These are phyloP conservation scores for Verasper variegatus DNA, from an alignment of 2,113 vertebrate species.

Conservation along the genomic window DNA sequence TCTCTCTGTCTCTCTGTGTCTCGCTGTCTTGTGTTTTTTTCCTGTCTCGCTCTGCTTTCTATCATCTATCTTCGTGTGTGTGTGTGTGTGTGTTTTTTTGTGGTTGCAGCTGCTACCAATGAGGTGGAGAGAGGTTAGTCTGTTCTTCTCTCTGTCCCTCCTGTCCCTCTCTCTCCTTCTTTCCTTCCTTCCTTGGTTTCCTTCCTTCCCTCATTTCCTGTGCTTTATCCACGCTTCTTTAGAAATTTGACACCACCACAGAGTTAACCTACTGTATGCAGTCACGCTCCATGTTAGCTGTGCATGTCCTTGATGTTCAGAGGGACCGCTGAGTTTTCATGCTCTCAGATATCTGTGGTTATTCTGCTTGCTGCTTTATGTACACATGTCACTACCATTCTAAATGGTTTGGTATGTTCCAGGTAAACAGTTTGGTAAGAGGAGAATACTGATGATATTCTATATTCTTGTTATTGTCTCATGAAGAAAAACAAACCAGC, in stretches of 20 bases:
- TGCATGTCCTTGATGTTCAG: constrained; percentile 54
- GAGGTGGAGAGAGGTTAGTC: constrained; percentile 99
- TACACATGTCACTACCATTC: constrained; percentile 2
- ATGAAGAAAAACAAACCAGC: not conserved
- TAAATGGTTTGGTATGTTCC: not conserved
- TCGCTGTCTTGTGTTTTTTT: constrained; percentile 73
- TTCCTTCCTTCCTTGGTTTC: constrained; percentile 13
- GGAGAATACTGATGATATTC: not conserved
- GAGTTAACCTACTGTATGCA: constrained; percentile 22
- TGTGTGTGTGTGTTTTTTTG: constrained; percentile 76
- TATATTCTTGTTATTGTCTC: not conserved
- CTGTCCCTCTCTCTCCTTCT: constrained; percentile 37
- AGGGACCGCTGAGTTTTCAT: constrained; percentile 9
- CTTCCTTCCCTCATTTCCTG: constrained; percentile 52
- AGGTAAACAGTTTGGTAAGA: constrained; percentile 19
- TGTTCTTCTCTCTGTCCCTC: constrained; percentile 72
- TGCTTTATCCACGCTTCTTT: constrained; percentile 44
- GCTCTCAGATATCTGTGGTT: constrained; percentile 28
- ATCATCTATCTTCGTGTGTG: constrained; percentile 66
- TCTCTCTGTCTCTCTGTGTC: constrained; percentile 65
- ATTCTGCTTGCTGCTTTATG: constrained; percentile 33
- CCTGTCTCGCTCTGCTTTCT: constrained; percentile 77
- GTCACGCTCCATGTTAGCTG: constrained; percentile 32
- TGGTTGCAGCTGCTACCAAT: constrained; percentile 99
- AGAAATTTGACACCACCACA: constrained; percentile 16